Conservation (phyloP, 2,113 vertebrate genomes). For the Ascaphus truei region DNA sequence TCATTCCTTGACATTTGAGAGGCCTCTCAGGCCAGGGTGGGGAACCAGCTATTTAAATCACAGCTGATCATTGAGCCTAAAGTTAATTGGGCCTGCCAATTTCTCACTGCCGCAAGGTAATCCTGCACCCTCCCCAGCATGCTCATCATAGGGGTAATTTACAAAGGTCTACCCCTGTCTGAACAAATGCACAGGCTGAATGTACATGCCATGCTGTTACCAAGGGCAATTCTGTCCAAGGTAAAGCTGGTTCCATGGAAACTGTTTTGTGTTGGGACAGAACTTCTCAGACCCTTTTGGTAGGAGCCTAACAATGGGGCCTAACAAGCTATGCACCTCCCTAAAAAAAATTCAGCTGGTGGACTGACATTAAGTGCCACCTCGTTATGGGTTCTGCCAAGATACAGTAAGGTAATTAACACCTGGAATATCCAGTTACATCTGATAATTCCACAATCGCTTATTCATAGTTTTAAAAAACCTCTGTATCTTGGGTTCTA, state of each 20-base stretch:
- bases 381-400: too few relatives aligned
- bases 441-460: too few relatives aligned
- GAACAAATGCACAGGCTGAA: not conserved
- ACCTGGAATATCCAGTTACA: too few relatives aligned
- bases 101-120: slow-evolving; percentile 27
- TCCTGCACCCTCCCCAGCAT: slow-evolving; percentile 7
- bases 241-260: not conserved
- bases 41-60: slow-evolving; percentile 2
- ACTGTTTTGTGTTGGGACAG: too few relatives aligned
- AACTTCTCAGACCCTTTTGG: too few relatives aligned
- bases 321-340: too few relatives aligned
- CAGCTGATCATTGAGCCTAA: slow-evolving; percentile 18
- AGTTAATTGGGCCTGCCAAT: slow-evolving; percentile 22
- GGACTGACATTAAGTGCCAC: too few relatives aligned
- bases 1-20: slow-evolving; percentile 31
- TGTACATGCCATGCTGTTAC: not conserved
- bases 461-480: too few relatives aligned
- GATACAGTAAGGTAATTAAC: too few relatives aligned
- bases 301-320: too few relatives aligned
- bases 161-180: slow-evolving; percentile 5
- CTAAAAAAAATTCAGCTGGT: too few relatives aligned
- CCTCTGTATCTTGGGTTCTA: too few relatives aligned
- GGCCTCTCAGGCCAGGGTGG: not conserved
- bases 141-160: slow-evolving; percentile 25
- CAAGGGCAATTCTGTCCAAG: not conserved